Base-by-base conservation (phyloP, 35 echinoderm and acorn worm genomes). In the Ophiothrix spiculata region DNA sequence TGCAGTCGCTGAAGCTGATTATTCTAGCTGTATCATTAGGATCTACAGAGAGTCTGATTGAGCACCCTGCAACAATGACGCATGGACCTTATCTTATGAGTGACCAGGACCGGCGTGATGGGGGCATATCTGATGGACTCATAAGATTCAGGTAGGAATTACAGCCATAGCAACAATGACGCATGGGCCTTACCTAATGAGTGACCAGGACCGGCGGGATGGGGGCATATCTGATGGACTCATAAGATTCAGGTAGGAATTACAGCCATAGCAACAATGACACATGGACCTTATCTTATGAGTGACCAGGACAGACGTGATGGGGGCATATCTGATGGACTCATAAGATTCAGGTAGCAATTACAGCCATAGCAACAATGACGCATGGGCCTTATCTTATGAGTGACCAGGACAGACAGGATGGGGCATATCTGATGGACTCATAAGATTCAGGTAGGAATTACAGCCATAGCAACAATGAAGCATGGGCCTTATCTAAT, bases 151-250 rank as follows among this genome's bases (percentile, higher is more conserved):
- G 89, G 94, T 97, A 74, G 21, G 38, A 21, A 39, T 32, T 86
- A n/a, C n/a, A n/a, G n/a, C n/a, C n/a, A n/a, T n/a, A n/a, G 95
- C 95, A 10, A 37, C 91, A 1, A 97, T 97, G 95, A 97, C 95
- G 36, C 95, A 97, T 74, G 95, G 95, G 2, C 83, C 74, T 0
- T 87, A 75, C 23, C 79, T 91, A 39, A 93, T 97, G 91, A 82
- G 84, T 23, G 42, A 83, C 12, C 64, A 97, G 37, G 95, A 93
- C 21, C 84, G 91, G 46, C 42, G 64, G 64, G 60, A 89, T n/a
- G 88, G 95, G 1, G 88, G 91, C 0, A 97, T 97, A 13, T 81
- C 84, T 8, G 95, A 97, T 81, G 95, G 95, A 34, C 81, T 97
- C 13, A 77, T 93, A 8, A 75, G 94, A 93, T 16, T 92, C 34